Conservation (phyloP, 2,113 vertebrate genomes). For the Scytalopus superciliaris region DNA sequence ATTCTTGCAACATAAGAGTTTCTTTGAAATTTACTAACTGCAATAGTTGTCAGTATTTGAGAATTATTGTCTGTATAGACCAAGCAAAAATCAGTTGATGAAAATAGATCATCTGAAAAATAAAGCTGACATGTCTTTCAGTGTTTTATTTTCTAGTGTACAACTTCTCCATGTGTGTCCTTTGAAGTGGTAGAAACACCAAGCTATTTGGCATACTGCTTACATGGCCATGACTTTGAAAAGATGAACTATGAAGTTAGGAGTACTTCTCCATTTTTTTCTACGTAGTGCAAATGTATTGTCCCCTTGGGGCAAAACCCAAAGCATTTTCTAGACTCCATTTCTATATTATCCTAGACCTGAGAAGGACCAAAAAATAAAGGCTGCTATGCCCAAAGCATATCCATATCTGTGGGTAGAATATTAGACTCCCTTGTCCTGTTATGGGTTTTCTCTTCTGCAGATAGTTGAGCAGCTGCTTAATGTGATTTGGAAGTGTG, state of each 20-base stretch:
- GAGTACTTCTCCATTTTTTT: neutral
- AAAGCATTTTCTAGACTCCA: neutral
- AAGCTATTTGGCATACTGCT: neutral
- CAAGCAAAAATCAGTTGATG: neutral
- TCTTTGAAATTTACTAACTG: neutral
- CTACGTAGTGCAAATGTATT: neutral
- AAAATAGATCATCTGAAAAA: too few relatives aligned
- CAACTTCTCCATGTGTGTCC: neutral
- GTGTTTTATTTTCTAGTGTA: neutral
- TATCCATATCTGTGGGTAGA: neutral
- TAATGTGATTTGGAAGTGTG: neutral
- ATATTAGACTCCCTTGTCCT: neutral
- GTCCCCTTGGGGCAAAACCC: neutral
- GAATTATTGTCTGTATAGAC: neutral
- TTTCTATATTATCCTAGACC: neutral
- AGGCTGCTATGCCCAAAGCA: neutral
- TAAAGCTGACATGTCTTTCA: neutral
- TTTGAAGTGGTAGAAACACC: neutral
- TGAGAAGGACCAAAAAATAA: neutral
- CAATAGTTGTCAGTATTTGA: neutral
- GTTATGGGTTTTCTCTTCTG: neutral
- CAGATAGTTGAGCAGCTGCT: neutral
- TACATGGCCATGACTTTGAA: neutral
- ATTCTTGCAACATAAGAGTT: neutral
- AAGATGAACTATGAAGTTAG: neutral